phyloP scores from a whole-genome alignment of 2,113 vertebrate genomes.

The Clarias gariepinus region DNA sequence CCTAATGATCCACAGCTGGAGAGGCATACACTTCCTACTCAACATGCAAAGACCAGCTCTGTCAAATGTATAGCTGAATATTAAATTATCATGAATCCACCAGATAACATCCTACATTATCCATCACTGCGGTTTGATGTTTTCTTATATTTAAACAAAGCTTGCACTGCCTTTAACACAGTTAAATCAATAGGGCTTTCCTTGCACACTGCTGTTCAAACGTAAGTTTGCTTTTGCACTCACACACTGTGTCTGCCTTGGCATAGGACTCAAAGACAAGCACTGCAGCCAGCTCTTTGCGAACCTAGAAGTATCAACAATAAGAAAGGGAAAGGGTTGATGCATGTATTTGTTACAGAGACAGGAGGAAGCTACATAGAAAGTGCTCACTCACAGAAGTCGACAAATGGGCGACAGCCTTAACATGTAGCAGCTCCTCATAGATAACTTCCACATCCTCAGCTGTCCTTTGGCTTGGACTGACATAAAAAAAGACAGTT shows the following conservation, averaged over 20 bases:
- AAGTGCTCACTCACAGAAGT: conserved; percentile 76
- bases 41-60: neutral
- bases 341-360: neutral
- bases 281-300: conserved; percentile 87
- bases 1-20: neutral
- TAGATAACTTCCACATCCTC: conserved; percentile 95
- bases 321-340: neutral
- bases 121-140: neutral
- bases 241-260: conserved; percentile 89
- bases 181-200: neutral
- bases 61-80: neutral
- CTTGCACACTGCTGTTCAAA: conserved; percentile 31
- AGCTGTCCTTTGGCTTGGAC: conserved; percentile 84
- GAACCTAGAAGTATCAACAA: conserved; percentile 76
- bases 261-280: conserved; percentile 89
- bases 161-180: neutral
- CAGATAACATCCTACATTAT: neutral
- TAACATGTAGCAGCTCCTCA: conserved; percentile 92
- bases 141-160: conserved; percentile 26
- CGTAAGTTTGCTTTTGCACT: conserved; percentile 67
- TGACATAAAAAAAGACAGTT: conserved; percentile 49
- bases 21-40: neutral
- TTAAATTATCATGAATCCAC: neutral
- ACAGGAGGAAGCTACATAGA: neutral
- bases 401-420: conserved; percentile 91